Base-by-base conservation (phyloP, 2,797 vertebrate genomes). In the Microcaecilia unicolor region DNA sequence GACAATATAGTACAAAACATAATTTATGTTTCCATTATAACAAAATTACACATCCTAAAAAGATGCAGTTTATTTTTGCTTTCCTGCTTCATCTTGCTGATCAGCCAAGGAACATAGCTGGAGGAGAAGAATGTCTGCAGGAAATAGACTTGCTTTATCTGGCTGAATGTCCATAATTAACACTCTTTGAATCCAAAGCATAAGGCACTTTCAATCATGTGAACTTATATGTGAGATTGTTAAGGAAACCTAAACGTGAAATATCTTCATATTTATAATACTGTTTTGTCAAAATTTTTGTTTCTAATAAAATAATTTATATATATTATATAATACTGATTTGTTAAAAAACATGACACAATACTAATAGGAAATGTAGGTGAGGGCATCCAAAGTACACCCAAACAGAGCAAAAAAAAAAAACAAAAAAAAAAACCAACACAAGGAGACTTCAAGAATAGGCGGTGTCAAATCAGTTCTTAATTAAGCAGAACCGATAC, bases 221-320 rank as follows among this genome's bases (percentile, higher is more conserved):
- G 71, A 97, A 97, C 56, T 91, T 98, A 89, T 93, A 97, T 4
- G 93, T 97, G 48, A 15, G 69, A 47, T 46, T 21, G 83, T 89
- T 83, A 88, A 96, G 89, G 84, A n/a, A n/a, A n/a, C n/a, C n/a
- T n/a, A n/a, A n/a, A n/a, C n/a, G n/a, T n/a, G n/a, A n/a, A n/a
- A n/a, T n/a, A n/a, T n/a, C n/a, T n/a, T n/a, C n/a, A 25, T 13
- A 9, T 29, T 31, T 13, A 10, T 15, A 12, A 22, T 7, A 15
- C n/a, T n/a, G n/a, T n/a, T n/a, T n/a, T n/a, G n/a, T n/a, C n/a
- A n/a, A n/a, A n/a, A n/a, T n/a, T n/a, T n/a, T n/a, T n/a, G n/a
- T n/a, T n/a, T n/a, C n/a, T n/a, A n/a, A n/a, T n/a, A n/a, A n/a
- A n/a, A n/a, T n/a, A n/a, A n/a, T n/a, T n/a, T n/a, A n/a, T n/a